Percentiles rank a stretch among this genome's conserved stretches.
Conservation (phyloP, 2,888 invertebrate species). For the Pristionchus maxplancki region DNA sequence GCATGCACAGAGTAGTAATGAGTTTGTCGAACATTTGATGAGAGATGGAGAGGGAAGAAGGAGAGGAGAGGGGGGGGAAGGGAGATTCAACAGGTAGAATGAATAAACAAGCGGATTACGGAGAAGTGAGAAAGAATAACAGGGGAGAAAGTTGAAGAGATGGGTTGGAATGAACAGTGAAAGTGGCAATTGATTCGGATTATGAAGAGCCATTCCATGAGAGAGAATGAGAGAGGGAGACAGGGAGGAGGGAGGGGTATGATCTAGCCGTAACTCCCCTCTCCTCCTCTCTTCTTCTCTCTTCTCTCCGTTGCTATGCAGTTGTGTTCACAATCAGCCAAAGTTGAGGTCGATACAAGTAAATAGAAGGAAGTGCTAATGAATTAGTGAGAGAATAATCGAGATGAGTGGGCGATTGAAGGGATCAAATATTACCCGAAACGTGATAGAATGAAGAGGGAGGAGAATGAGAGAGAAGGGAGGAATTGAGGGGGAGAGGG, state of each 20-base stretch:
- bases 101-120: slow-evolving; percentile 22
- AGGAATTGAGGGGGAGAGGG: slow-evolving; percentile 18
- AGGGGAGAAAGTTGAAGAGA: background rate
- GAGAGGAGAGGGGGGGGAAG: background rate
- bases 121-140: slow-evolving; percentile 25
- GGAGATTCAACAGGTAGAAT: background rate
- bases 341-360: background rate
- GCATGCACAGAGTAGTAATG: slow-evolving; percentile 14
- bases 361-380: background rate
- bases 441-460: background rate
- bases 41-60: background rate
- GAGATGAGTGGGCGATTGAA: slow-evolving; percentile 3
- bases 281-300: background rate
- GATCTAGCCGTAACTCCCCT: slow-evolving; percentile 10
- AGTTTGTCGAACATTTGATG: slow-evolving; percentile 20
- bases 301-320: slow-evolving; percentile 23
- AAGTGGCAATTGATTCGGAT: slow-evolving; percentile 37
- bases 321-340: background rate
- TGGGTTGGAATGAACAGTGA: background rate
- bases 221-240: background rate
- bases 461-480: slow-evolving; percentile 3
- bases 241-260: background rate
- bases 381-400: background rate
- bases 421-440: background rate
- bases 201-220: background rate